These are phyloP conservation scores for Rhinogobio ventralis DNA, from an alignment of 2,797 vertebrate genomes.

Conservation along the genomic window DNA sequence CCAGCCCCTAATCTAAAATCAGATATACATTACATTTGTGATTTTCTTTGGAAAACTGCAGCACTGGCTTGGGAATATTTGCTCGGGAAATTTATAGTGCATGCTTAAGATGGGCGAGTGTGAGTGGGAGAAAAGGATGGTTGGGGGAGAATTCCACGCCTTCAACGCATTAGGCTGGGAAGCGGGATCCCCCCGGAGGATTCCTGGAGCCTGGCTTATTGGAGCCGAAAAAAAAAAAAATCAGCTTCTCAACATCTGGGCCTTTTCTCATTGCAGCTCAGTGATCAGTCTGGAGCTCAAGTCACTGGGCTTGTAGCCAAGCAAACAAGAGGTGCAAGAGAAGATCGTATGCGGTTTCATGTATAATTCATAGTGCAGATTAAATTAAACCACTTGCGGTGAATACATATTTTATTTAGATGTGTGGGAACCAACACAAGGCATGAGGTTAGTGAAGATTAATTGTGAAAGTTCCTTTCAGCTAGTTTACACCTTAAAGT, in stretches of 20 bases:
- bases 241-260: slow-evolving; percentile 74
- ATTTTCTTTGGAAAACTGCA: slow-evolving; percentile 79
- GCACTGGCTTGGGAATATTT: slow-evolving; percentile 80
- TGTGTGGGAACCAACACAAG: slow-evolving; percentile 12
- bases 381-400: background rate
- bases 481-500: slow-evolving; percentile 3
- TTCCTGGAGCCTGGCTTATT: slow-evolving; percentile 69
- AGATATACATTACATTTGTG: slow-evolving; percentile 80
- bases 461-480: background rate
- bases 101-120: slow-evolving; percentile 75
- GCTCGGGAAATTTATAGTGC: slow-evolving; percentile 82
- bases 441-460: background rate
- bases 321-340: slow-evolving; percentile 36
- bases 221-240: background rate
- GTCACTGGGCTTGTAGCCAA: slow-evolving; percentile 10
- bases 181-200: slow-evolving; percentile 73
- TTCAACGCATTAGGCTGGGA: slow-evolving; percentile 81
- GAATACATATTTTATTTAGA: slow-evolving; percentile 20
- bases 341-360: slow-evolving; percentile 33
- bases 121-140: slow-evolving; percentile 55
- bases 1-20: slow-evolving; percentile 71
- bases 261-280: slow-evolving; percentile 74
- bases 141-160: slow-evolving; percentile 66
- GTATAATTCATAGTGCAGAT: slow-evolving; percentile 2
- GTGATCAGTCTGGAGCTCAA: slow-evolving; percentile 61